These are phyloP conservation scores for Trogon melanurus DNA, from an alignment of 2,113 vertebrate genomes.

Conservation along the genomic window DNA sequence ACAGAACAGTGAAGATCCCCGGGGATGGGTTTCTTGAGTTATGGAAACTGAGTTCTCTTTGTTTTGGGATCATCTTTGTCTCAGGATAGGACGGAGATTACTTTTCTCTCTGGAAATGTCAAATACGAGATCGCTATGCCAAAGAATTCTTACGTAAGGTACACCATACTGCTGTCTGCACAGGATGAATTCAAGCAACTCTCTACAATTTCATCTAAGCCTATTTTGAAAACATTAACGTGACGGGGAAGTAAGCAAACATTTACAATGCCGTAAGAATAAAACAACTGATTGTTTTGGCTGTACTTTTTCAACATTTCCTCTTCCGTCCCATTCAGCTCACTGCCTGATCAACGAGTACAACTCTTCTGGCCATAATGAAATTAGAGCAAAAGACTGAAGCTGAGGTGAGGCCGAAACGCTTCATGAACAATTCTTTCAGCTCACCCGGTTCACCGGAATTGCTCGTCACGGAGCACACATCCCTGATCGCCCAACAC, in stretches of 20 bases:
- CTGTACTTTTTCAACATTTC: background rate
- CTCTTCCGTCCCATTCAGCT: background rate
- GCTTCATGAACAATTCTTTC: background rate
- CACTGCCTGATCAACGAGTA: background rate
- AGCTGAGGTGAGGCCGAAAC: too few species aligned
- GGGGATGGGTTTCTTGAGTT: background rate
- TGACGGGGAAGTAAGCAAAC: background rate
- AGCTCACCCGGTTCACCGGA: background rate
- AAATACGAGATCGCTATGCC: background rate
- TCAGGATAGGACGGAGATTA: background rate
- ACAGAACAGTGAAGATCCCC: background rate
- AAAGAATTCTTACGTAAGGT: background rate
- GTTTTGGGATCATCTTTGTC: background rate
- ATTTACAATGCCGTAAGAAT: background rate
- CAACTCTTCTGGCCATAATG: background rate
- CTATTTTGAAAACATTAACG: background rate
- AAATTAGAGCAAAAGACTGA: background rate
- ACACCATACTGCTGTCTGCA: background rate
- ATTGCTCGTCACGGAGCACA: background rate
- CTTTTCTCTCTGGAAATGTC: background rate
- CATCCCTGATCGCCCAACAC: background rate
- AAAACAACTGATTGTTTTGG: background rate
- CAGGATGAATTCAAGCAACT: background rate
- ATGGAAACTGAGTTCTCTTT: background rate
- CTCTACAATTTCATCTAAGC: background rate